Base-by-base conservation (phyloP, 30 jellyfish, hydroid and myxozoan species). In the Pseudorhiza aurosa region DNA sequence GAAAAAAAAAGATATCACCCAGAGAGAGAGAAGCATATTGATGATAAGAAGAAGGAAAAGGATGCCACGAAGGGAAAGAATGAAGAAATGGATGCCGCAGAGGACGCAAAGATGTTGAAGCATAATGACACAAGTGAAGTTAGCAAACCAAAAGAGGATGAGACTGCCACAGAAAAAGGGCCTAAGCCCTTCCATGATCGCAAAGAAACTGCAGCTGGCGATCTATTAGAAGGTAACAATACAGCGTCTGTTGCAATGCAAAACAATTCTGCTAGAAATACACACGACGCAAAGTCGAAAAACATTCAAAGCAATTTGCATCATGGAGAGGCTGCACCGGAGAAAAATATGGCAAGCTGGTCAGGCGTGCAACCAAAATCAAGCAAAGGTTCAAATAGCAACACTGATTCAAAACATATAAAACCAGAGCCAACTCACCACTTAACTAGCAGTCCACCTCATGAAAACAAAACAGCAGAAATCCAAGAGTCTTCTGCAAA, bases 201-300 rank as follows among this genome's bases (percentile, higher is more conserved):
- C 4, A 87, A 88, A 58, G 90, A 55, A 53, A 43, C 86, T 19
- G 62, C 90, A 21, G 81, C 89, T 37, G 87, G 85, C 22, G 85
- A 63, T 46, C 84, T 64, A 37, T 47, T 24, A 3, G 3, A 39
- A 18, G 44, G 36, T 5, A 43, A 46, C 22, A 43, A 30, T 2
- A 32, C 60, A 35, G 42, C 32, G 2, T 2, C 74, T 11, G 53
- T 47, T 22, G 62, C 58, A 33, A 26, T 2, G n/a, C 21, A 8
- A 35, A 46, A 24, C 12, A 25, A 40, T 27, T 51, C 32, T 25
- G 17, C 70, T 7, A n/a, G 24, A 28, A 17, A 14, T 2, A 43
- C 26, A 2, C 77, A 11, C 4, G 28, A 77, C 2, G 46, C 43
- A 19, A 36, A 53, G 19, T 10, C 25, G 10, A 31, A 64, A 32